Evolutionary conservation across 2,797 vertebrate genomes (phyloP).

Genomic region (Taeniopygia guttata): DNA sequence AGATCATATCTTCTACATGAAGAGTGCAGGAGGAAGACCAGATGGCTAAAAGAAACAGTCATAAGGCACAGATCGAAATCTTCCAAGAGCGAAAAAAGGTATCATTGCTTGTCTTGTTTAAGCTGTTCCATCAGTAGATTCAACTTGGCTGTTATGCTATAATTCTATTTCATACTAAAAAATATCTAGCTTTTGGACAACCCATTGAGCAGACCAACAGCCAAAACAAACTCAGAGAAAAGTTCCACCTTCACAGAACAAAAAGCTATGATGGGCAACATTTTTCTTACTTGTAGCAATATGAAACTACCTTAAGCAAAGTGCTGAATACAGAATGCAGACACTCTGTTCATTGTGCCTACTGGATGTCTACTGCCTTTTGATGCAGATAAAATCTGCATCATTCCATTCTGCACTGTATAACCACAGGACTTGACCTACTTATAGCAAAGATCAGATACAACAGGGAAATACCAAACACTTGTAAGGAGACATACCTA

Average conservation of each 20-base stretch:
- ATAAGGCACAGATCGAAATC: not conserved
- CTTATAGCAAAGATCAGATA: rapidly evolving
- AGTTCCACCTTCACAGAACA: not conserved
- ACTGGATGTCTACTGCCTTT: not conserved
- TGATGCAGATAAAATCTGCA: not conserved
- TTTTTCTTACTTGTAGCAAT: not conserved
- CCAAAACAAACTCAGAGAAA: not conserved
- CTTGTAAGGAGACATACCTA: constrained; percentile 79
- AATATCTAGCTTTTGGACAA: not conserved
- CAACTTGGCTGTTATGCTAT: not conserved
- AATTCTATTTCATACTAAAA: not conserved
- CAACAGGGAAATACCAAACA: not conserved
- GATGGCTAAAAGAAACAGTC: not conserved
- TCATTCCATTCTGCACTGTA: not conserved
- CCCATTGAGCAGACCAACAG: rapidly evolving
- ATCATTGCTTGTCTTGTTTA: not conserved
- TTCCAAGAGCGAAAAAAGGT: rapidly evolving
- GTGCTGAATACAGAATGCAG: not conserved
- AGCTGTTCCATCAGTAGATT: not conserved
- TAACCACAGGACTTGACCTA: not conserved
- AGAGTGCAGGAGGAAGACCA: not conserved
- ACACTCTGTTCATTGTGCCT: not conserved
- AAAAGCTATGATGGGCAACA: not conserved
- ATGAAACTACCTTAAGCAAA: not conserved
- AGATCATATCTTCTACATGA: not conserved